Base-by-base conservation (phyloP, 1,140 invertebrate genomes). In the Drosophila trapezifrons region DNA sequence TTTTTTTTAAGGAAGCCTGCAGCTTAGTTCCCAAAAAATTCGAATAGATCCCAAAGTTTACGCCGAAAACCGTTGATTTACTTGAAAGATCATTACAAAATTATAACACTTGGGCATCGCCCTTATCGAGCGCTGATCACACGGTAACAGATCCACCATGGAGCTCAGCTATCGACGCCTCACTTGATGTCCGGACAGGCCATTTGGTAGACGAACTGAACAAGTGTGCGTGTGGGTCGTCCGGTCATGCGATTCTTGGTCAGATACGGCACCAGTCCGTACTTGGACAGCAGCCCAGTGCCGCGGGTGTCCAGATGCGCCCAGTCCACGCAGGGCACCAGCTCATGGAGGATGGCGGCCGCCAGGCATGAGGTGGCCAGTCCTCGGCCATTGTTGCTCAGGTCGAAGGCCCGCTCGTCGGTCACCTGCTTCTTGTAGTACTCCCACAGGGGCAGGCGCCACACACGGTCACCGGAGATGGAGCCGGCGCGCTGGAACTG, bases 381-480 rank as follows among this genome's bases (percentile, higher is more conserved):
- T 12, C 92, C 92, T 5, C 92, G 91, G 6, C 93, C 94, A 49
- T 94, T 90, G 79, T 96, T 96, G 80, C 94, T 94, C 12, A 96
- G 69, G 90, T 96, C 95, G 46, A 81, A 91, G 35, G 92, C 83
- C 2, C 64, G 65, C 12, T 82, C 66, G 37, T 89, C 80, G 43
- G 93, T 95, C 42, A 98, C 93, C 84, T 95, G 94, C 55, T 95
- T 94, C 1, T 94, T 94, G 85, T 96, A 98, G 82, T 95, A 94
- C 40, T 96, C 94, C 95, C 96, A 98, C 1, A 98, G 90, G 1
- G 97, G 97, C 93, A 98, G 95, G 78, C 97, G 93, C 97, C 97
- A 98, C 1, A 98, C 93, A 45, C 97, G 93, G 91, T 98, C 97
- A 0, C 97, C 97, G 10, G 96, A 96, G 9, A 93, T 73, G 12